Evolutionary conservation across 2,113 vertebrate genomes (phyloP), one percentile per base, ranked within the genome.

Genomic region (Pollimyrus isidori): DNA sequence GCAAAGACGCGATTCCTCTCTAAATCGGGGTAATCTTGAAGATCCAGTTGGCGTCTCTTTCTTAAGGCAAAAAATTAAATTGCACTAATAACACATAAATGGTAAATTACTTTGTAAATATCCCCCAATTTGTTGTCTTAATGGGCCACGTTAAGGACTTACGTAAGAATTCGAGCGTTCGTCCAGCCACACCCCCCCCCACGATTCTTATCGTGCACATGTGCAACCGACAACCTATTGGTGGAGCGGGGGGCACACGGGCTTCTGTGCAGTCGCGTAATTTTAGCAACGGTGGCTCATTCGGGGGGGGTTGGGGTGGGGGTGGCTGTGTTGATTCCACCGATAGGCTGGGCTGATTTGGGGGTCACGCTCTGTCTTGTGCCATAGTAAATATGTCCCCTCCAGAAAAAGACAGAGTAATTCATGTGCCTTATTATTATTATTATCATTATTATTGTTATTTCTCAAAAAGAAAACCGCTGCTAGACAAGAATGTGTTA

Each of bases 81-180:
- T 89, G 92, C 91, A 89, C 91, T 93, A 94, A 95, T 94, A 93
- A 91, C 11, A 91, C 93, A 93, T 94, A 94, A 95, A 95, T 92
- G 92, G 93, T 92, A 95, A 95, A 94, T 93, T 89, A 87, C 91
- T 95, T 92, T 87, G 91, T 91, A 90, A 94, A 94, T 94, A 93
- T 93, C 92, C 92, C 93, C 92, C 91, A 93, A 93, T 93, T 91
- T 92, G 91, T 95, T 92, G 91, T 92, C 92, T 93, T 90, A 96
- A 95, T 95, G 92, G 90, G 90, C 89, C 94, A 91, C 88, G 91
- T 94, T 94, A 95, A n/a, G 86, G 87, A 50, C 92, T 95, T 93
- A 94, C 92, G 93, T 94, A 93, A 95, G 93, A 91, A 89, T 89
- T 90, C 80, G 91, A 87, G 89, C 56, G 86, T 21, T 90, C 90